Evolutionary conservation across 2,797 vertebrate species (phyloP).

Genomic region (Chiloscyllium punctatum): DNA sequence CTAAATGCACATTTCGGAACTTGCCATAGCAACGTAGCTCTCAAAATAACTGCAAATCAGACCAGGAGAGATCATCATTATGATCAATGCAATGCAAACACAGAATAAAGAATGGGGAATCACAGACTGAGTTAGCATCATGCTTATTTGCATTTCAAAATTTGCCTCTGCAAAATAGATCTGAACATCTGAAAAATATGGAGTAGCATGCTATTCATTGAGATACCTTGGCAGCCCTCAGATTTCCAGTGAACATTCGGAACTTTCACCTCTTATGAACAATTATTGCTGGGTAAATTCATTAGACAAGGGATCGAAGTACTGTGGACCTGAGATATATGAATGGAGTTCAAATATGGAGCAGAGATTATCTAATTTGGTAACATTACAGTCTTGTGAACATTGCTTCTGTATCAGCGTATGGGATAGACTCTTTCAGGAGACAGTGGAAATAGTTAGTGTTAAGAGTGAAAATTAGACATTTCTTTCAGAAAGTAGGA

Average conservation of each 20-base stretch:
- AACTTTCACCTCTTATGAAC: neutral
- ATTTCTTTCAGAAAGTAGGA: neutral
- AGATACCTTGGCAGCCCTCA: neutral
- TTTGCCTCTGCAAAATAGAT: neutral
- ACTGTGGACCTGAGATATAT: neutral
- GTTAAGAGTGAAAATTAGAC: neutral
- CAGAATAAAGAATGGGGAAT: neutral
- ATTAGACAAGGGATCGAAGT: neutral
- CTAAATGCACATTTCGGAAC: neutral
- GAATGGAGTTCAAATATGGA: neutral
- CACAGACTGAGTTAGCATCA: neutral
- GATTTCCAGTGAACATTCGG: neutral
- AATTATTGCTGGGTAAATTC: neutral
- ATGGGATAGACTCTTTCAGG: neutral
- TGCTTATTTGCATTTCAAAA: neutral
- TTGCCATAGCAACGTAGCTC: neutral
- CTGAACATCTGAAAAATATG: neutral
- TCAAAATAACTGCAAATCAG: slow-evolving; percentile 3
- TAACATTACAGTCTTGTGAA: neutral
- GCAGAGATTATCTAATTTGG: neutral
- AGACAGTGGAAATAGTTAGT: neutral
- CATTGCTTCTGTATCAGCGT: neutral
- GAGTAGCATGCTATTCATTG: neutral
- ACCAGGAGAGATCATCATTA: neutral
- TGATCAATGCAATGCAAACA: neutral